phyloP scores from a whole-genome alignment of 2,888 invertebrate genomes.

The Caenorhabditis afra region DNA sequence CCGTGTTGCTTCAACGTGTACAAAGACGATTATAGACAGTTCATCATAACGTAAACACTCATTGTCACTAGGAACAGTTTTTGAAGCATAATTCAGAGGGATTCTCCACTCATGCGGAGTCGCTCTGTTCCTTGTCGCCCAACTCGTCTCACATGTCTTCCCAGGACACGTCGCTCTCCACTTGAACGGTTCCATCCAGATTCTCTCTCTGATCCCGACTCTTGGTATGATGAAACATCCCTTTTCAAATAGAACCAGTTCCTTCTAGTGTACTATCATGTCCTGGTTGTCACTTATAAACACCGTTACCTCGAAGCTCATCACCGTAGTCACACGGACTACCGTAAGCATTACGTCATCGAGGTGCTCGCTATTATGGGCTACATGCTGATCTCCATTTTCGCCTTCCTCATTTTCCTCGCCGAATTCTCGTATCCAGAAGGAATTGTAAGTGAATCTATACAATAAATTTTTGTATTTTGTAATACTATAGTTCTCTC shows the following conservation, averaged over 20 bases:
- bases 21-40: constrained; percentile 25
- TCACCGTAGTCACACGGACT: constrained; percentile 1
- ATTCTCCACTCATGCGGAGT: constrained; percentile 1
- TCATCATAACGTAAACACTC: constrained; percentile 4
- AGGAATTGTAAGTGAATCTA: constrained; percentile 7
- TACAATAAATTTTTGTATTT: neutral
- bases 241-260: neutral
- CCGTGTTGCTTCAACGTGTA: constrained; percentile 27
- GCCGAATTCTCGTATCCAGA: constrained; percentile 2
- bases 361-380: neutral
- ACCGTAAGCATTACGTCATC: neutral
- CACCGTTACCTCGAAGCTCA: constrained; percentile 12
- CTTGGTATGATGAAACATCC: neutral
- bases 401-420: neutral
- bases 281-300: constrained; percentile 11
- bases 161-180: neutral
- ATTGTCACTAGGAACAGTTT: neutral
- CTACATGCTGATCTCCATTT: neutral
- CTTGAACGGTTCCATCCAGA: constrained; percentile 9
- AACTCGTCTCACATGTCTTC: neutral
- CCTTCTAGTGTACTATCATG: constrained; percentile 20
- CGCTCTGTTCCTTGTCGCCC: neutral
- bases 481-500: too few relatives aligned
- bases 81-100: neutral
- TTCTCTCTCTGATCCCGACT: constrained; percentile 3